phyloP scores from a whole-genome alignment of 2,797 vertebrate genomes.

The Cuculus canorus region DNA sequence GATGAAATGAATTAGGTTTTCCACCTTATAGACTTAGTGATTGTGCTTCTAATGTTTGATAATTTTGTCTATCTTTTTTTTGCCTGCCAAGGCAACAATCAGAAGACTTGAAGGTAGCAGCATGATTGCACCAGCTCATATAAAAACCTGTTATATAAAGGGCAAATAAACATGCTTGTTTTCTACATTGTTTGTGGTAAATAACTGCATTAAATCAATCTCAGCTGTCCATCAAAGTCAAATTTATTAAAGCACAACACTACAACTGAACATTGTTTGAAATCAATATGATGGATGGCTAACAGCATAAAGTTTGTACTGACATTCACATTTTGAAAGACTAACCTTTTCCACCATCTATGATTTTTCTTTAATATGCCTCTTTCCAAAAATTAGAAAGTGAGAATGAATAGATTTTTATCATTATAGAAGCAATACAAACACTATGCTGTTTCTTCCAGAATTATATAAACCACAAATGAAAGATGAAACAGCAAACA shows the following conservation, averaged over 20 bases:
- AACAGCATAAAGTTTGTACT: neutral
- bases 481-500: conserved; percentile 1
- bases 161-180: conserved; percentile 31
- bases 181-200: neutral
- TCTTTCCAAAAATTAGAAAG: neutral
- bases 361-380: conserved; percentile 40
- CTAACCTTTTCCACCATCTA: conserved; percentile 47
- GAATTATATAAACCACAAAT: neutral
- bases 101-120: neutral
- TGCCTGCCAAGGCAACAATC: neutral
- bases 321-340: conserved; percentile 47
- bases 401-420: neutral
- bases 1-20: neutral
- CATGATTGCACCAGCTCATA: neutral
- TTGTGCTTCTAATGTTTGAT: neutral
- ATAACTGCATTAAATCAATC: conserved; percentile 46
- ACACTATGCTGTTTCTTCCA: neutral
- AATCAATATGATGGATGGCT: conserved; percentile 44
- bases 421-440: neutral
- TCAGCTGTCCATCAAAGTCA: conserved; percentile 52
- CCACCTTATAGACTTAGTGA: neutral
- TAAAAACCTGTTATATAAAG: neutral
- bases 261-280: neutral
- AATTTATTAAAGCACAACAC: conserved; percentile 34
- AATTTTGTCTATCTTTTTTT: neutral